These are phyloP conservation scores for Centrocercus urophasianus DNA, from an alignment of 2,113 vertebrate species.

Conservation along the genomic window DNA sequence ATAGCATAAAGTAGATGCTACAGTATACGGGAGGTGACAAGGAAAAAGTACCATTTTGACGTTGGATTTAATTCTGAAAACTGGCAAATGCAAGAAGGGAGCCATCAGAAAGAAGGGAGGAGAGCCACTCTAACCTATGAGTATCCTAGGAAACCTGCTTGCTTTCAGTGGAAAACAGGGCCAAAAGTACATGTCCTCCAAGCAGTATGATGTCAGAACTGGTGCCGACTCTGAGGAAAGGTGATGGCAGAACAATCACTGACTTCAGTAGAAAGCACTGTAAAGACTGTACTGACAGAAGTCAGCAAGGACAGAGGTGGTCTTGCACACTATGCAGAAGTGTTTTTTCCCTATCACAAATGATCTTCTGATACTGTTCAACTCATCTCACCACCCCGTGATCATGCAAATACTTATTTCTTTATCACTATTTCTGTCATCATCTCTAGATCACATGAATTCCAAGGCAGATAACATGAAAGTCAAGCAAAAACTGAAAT, in stretches of 20 bases:
- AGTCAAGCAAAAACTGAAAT: background rate
- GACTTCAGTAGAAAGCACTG: background rate
- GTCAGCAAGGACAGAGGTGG: background rate
- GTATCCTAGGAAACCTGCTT: constrained; percentile 27
- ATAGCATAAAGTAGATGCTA: background rate
- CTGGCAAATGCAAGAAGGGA: background rate
- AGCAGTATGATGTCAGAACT: background rate
- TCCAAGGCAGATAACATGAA: background rate
- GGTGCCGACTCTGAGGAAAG: background rate
- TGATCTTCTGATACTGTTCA: background rate
- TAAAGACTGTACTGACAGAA: background rate
- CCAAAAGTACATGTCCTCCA: background rate
- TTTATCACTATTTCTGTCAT: background rate
- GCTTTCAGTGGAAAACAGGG: background rate
- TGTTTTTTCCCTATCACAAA: background rate
- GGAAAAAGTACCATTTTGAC: background rate
- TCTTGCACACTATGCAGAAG: background rate
- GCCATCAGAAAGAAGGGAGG: background rate
- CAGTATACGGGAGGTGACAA: background rate
- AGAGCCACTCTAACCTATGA: background rate
- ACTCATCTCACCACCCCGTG: background rate
- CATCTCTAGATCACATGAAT: background rate
- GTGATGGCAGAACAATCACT: background rate
- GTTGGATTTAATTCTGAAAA: background rate
- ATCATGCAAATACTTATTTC: background rate